Evolutionary conservation across 92 coral and sea anemone species (phyloP).

Genomic region (Epizoanthus illoricatus): DNA sequence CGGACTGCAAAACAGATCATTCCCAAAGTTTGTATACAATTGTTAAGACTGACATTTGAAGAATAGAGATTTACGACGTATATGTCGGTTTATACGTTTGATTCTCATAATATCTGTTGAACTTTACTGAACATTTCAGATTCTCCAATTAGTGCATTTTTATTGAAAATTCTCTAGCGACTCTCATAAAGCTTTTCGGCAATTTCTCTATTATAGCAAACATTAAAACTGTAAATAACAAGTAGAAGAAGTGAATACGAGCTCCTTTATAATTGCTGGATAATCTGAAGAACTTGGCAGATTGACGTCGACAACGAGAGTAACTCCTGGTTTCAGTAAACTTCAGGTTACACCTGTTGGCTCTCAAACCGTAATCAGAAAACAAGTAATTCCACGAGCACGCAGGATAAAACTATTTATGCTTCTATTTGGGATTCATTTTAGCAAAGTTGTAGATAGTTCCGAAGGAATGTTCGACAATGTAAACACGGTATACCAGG

Average conservation of each 20-base stretch:
- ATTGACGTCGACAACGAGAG: background rate
- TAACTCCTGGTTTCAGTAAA: background rate
- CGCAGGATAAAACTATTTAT: background rate
- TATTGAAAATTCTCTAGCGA: background rate
- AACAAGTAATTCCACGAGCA: background rate
- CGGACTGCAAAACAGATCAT: background rate
- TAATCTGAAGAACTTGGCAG: background rate
- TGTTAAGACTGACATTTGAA: background rate
- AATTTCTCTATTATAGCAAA: background rate
- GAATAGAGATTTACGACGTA: background rate
- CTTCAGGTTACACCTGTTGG: background rate
- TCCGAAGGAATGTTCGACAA: slow-evolving; percentile 19
- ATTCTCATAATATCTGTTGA: background rate
- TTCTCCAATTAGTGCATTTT: background rate
- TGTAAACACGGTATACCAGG: background rate
- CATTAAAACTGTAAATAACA: background rate
- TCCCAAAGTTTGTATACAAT: background rate
- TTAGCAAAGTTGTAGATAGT: slow-evolving; percentile 16
- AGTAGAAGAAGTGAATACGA: background rate
- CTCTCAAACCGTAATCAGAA: background rate
- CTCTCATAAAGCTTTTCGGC: background rate
- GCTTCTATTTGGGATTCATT: background rate
- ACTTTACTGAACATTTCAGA: background rate
- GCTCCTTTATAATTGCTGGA: background rate
- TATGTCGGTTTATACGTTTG: background rate